phyloP scores from a whole-genome alignment of 1,140 invertebrate genomes.

The Bombus ignitus region DNA sequence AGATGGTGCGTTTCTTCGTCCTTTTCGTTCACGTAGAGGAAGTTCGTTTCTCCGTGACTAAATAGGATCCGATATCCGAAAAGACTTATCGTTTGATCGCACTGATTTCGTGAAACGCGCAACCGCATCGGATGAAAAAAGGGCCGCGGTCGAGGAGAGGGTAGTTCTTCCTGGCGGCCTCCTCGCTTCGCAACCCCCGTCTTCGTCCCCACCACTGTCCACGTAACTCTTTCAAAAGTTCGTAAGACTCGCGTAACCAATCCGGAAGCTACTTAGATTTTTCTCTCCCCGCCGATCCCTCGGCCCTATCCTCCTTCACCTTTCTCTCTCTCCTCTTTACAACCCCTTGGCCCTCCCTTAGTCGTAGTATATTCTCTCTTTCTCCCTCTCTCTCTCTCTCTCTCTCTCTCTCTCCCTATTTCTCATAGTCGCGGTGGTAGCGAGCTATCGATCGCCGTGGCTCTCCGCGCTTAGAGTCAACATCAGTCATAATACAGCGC shows the following conservation, averaged over 20 bases:
- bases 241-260: constrained; percentile 70
- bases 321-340: constrained; percentile 23
- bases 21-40: not conserved
- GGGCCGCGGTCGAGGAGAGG: constrained; percentile 22
- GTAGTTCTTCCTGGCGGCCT: constrained; percentile 38
- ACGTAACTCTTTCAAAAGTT: constrained; percentile 64
- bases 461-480: constrained; percentile 79
- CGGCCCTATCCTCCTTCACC: constrained; percentile 15
- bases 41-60: not conserved
- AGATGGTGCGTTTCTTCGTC: too few relatives aligned
- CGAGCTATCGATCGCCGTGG: constrained; percentile 79
- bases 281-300: constrained; percentile 57
- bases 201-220: constrained; percentile 40
- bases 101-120: constrained; percentile 49
- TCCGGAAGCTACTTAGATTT: constrained; percentile 72
- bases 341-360: constrained; percentile 51
- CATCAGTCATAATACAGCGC: constrained; percentile 83
- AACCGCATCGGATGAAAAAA: constrained; percentile 48
- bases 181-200: constrained; percentile 29
- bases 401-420: constrained; percentile 36
- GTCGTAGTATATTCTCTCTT: constrained; percentile 11
- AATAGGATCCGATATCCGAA: constrained; percentile 11
- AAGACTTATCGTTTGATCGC: constrained; percentile 40
- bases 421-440: constrained; percentile 53
- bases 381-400: constrained; percentile 31